Percentiles rank a stretch among this genome's conserved stretches.
Conservation (phyloP, 2,888 invertebrate species). For the Pyrgus malvae region DNA sequence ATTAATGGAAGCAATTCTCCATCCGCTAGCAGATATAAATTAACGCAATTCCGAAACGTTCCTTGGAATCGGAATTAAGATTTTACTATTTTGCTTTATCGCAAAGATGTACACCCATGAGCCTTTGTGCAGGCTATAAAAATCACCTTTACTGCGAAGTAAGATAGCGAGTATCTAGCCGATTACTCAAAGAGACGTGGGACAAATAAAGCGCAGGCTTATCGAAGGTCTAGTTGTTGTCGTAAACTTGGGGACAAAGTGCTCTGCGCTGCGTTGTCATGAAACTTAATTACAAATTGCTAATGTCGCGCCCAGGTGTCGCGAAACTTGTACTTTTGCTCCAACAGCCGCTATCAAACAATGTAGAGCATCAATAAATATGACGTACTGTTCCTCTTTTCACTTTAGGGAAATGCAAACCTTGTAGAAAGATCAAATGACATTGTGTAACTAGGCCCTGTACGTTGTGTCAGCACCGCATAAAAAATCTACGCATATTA, state of each 20-base stretch:
- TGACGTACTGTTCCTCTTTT: too few relatives aligned
- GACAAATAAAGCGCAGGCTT: constrained; percentile 55
- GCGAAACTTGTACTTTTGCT: not conserved
- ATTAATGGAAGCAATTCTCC: constrained; percentile 11
- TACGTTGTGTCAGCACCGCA: too few relatives aligned
- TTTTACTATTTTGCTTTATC: constrained; percentile 28
- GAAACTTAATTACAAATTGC: constrained; percentile 51
- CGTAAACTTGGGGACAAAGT: constrained; percentile 38
- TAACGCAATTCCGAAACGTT: constrained; percentile 22
- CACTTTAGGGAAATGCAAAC: too few relatives aligned
- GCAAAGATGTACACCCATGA: constrained; percentile 28
- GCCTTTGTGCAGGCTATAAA: constrained; percentile 46
- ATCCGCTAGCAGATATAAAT: constrained; percentile 16
- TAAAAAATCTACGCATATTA: too few relatives aligned
- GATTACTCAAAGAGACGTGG: constrained; percentile 63
- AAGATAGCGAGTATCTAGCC: constrained; percentile 62
- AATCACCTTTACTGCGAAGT: constrained; percentile 53
- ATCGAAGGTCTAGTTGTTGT: constrained; percentile 43
- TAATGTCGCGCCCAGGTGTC: constrained; percentile 9
- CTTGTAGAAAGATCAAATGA: too few relatives aligned
- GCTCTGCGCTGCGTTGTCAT: constrained; percentile 37
- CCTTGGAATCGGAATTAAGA: constrained; percentile 24
- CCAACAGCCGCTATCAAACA: not conserved
- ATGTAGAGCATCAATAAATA: not conserved
- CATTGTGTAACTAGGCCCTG: too few relatives aligned